Conservation (phyloP, 2,888 invertebrate species). For the Macrosoma leucophasiata region DNA sequence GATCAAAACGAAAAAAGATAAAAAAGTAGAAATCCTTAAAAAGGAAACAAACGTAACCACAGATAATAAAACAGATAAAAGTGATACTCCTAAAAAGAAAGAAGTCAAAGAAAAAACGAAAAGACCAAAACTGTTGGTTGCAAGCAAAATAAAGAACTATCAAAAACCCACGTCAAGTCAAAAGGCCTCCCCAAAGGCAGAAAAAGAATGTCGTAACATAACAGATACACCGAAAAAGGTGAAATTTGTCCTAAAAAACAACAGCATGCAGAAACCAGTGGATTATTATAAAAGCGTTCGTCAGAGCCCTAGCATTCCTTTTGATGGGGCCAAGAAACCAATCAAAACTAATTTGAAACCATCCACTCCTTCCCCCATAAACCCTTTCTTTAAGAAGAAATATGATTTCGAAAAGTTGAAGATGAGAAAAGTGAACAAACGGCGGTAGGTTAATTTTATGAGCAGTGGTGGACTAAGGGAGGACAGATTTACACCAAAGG, state of each 20-base stretch:
- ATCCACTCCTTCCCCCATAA: conserved; percentile 81
- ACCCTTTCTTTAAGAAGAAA: conserved; percentile 84
- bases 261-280: conserved; percentile 81
- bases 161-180: conserved; percentile 36
- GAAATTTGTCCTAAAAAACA: conserved; percentile 82
- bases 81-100: conserved; percentile 7
- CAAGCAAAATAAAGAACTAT: conserved; percentile 46
- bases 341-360: conserved; percentile 83
- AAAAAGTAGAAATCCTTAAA: conserved; percentile 11
- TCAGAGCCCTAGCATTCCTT: conserved; percentile 84
- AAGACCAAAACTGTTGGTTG: conserved; percentile 29
- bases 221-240: conserved; percentile 77
- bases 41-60: conserved; percentile 8
- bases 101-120: conserved; percentile 5
- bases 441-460: no score
- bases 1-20: conserved; percentile 16
- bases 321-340: conserved; percentile 81
- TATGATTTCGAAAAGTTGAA: no score
- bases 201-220: conserved; percentile 23
- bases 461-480: no score
- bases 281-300: conserved; percentile 83
- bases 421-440: no score
- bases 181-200: conserved; percentile 21
- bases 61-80: conserved; percentile 3
- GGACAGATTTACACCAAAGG: no score